Percentiles rank a stretch among this genome's conserved stretches.
Conservation (phyloP, 2,797 vertebrate genomes). For the Micrastur ruficollis region DNA sequence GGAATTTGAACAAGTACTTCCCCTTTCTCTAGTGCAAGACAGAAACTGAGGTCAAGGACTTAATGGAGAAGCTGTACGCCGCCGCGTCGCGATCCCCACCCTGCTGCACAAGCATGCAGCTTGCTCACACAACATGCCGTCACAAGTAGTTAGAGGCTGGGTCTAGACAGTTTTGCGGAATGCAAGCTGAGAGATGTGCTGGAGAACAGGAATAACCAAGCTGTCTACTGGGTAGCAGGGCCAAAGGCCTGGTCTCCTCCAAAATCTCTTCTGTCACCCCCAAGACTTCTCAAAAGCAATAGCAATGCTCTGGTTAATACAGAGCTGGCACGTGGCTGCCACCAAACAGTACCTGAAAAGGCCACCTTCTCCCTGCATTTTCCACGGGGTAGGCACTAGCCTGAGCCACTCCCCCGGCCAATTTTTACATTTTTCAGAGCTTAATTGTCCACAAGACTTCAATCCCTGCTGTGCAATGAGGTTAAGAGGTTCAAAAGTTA, state of each 20-base stretch:
- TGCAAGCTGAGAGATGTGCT: background rate
- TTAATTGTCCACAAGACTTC: background rate
- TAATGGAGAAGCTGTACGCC: background rate
- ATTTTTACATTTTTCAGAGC: background rate
- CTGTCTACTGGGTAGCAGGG: background rate
- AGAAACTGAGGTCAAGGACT: background rate
- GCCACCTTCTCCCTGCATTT: background rate
- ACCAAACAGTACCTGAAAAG: background rate
- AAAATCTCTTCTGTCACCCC: background rate
- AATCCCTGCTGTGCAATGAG: background rate
- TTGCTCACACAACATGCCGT: rapidly evolving
- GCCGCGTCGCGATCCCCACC: background rate
- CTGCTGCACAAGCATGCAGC: background rate
- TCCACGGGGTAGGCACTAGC: background rate
- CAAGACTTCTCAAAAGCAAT: background rate
- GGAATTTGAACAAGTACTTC: background rate
- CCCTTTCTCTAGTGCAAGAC: background rate
- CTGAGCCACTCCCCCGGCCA: background rate
- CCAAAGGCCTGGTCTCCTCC: background rate
- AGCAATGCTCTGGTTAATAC: background rate
- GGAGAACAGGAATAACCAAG: background rate
- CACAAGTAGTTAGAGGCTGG: background rate
- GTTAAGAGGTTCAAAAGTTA: background rate
- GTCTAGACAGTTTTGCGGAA: background rate
- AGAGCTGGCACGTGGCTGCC: background rate